A percentile compares a stretch with the other conserved stretches of the same genome.
Conservation (phyloP, 2,797 vertebrate genomes). For the Epinephelus awoara region DNA sequence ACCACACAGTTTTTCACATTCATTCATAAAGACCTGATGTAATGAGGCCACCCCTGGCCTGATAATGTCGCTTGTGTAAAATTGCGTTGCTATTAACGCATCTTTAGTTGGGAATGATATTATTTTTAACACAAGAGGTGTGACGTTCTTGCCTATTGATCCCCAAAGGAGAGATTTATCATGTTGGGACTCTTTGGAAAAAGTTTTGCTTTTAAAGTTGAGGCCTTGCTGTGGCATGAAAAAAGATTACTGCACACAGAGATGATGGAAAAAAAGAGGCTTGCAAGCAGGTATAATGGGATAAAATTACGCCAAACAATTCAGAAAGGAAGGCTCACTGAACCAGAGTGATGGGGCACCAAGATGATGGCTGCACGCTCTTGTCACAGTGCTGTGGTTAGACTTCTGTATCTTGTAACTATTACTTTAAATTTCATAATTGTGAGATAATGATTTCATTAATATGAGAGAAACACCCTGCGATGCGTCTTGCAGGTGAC, state of each 20-base stretch:
- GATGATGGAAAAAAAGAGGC: no score
- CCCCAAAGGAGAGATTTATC: constrained; percentile 35
- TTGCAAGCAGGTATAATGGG: no score
- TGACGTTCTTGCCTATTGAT: constrained; percentile 12
- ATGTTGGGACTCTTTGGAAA: constrained; percentile 3
- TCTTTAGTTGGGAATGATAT: constrained; percentile 28
- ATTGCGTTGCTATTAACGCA: constrained; percentile 32
- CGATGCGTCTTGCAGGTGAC: not conserved
- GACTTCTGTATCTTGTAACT: no score
- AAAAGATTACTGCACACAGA: not conserved
- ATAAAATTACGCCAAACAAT: no score
- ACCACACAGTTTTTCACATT: constrained; percentile 44
- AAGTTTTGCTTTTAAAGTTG: constrained; percentile 10
- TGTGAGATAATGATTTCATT: not conserved
- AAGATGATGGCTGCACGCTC: no score
- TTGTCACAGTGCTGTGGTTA: no score
- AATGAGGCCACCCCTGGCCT: constrained; percentile 45
- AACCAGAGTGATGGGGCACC: no score
- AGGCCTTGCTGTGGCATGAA: constrained; percentile 10
- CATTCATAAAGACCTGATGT: constrained; percentile 54
- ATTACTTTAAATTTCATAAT: no score
- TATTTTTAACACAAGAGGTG: constrained; percentile 35
- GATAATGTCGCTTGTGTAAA: constrained; percentile 51
- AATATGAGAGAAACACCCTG: not conserved
- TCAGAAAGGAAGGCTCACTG: no score